Evolutionary conservation across 2,797 vertebrate genomes (phyloP).

Genomic region (Acanthurus lineatus): DNA sequence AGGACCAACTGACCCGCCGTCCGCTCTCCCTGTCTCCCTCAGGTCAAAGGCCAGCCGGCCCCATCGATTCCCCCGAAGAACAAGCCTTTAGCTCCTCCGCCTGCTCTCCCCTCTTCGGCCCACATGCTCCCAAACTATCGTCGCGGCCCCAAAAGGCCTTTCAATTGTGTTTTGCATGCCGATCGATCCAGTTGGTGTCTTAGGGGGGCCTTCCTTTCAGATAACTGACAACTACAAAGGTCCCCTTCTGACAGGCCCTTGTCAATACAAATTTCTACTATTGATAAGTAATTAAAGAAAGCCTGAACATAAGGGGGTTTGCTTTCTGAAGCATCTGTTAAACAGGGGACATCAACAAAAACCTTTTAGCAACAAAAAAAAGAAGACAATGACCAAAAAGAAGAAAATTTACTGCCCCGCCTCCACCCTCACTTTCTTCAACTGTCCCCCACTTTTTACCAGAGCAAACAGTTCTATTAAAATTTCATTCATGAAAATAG

Average conservation of each 20-base stretch:
- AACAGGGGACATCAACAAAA: slow-evolving; percentile 83
- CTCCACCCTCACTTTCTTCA: slow-evolving; percentile 30
- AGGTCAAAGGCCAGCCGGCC: slow-evolving; percentile 86
- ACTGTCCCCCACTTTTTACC: slow-evolving; percentile 40
- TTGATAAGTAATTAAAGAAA: slow-evolving; percentile 88
- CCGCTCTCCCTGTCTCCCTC: slow-evolving; percentile 66
- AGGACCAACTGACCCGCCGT: slow-evolving; percentile 73
- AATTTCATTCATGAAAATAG: neutral
- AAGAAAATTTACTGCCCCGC: slow-evolving; percentile 37
- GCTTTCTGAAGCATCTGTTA: slow-evolving; percentile 86
- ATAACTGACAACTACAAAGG: slow-evolving; percentile 89
- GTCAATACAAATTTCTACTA: slow-evolving; percentile 90
- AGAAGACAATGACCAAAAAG: slow-evolving; percentile 58
- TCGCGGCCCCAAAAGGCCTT: slow-evolving; percentile 58
- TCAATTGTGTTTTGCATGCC: slow-evolving; percentile 74
- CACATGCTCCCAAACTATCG: slow-evolving; percentile 73
- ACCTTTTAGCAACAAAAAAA: slow-evolving; percentile 53
- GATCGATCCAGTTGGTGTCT: slow-evolving; percentile 83
- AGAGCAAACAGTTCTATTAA: neutral
- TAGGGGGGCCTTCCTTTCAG: slow-evolving; percentile 76
- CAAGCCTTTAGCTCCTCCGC: slow-evolving; percentile 77
- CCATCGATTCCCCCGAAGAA: slow-evolving; percentile 81
- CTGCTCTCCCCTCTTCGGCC: slow-evolving; percentile 56
- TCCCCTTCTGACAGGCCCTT: slow-evolving; percentile 84
- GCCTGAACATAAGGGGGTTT: slow-evolving; percentile 54